phyloP scores from a whole-genome alignment of 2,888 invertebrate species.

The Cinara cedri region DNA sequence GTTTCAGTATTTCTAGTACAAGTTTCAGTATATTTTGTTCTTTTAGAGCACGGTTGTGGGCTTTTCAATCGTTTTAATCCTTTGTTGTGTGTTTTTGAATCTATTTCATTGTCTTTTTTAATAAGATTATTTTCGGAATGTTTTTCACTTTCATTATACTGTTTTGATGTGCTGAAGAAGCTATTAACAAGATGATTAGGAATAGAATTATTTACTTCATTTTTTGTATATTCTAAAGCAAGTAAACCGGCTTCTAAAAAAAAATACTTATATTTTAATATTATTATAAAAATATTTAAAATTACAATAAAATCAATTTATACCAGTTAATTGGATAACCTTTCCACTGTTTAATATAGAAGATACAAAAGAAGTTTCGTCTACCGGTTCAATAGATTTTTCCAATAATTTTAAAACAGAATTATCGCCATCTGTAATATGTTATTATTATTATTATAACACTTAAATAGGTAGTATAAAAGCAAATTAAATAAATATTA shows the following conservation, averaged over 20 bases:
- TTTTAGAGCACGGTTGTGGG: conserved; percentile 18
- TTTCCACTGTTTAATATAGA: conserved; percentile 85
- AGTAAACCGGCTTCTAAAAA: conserved; percentile 74
- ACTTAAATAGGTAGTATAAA: neutral
- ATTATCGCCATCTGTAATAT: conserved; percentile 49
- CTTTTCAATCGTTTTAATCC: conserved; percentile 31
- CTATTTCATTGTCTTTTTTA: conserved; percentile 7
- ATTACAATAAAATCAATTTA: conserved; percentile 32
- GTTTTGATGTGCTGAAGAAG: conserved; percentile 34
- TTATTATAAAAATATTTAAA: neutral
- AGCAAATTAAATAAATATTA: conserved; percentile 23
- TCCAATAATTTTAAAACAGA: conserved; percentile 66
- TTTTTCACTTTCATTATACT: conserved; percentile 8
- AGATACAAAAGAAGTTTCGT: conserved; percentile 75
- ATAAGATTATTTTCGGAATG: neutral
- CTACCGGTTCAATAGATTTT: conserved; percentile 67
- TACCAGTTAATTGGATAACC: conserved; percentile 80
- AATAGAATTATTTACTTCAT: conserved; percentile 43
- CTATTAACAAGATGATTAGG: conserved; percentile 42
- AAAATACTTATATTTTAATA: conserved; percentile 17
- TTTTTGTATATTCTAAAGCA: conserved; percentile 67
- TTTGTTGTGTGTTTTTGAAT: neutral
- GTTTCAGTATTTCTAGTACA: conserved; percentile 7
- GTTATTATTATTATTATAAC: neutral
- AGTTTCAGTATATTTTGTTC: conserved; percentile 5